Conservation (phyloP, 2,888 invertebrate genomes). For the Drosophila meridiana region DNA sequence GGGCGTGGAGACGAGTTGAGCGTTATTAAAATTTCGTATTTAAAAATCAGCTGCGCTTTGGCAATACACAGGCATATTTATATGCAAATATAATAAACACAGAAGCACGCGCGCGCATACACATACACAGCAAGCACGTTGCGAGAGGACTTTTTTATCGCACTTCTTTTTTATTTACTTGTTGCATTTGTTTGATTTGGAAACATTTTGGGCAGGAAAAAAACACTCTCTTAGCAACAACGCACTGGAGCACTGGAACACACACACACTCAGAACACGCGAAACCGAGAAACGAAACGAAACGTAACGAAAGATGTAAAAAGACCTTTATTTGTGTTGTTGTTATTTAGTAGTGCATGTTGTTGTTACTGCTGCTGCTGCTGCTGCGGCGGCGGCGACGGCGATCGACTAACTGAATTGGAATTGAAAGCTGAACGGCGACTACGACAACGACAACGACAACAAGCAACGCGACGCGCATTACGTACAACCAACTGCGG, state of each 20-base stretch:
- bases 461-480: slow-evolving; percentile 48
- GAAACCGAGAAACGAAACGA: slow-evolving; percentile 47
- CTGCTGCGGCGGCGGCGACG: slow-evolving; percentile 20
- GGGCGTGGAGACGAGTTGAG: slow-evolving; percentile 16
- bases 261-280: slow-evolving; percentile 19
- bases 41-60: slow-evolving; percentile 53
- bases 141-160: slow-evolving; percentile 29
- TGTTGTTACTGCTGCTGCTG: slow-evolving; percentile 49
- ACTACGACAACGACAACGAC: slow-evolving; percentile 59
- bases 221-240: slow-evolving; percentile 29
- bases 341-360: slow-evolving; percentile 41
- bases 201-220: slow-evolving; percentile 30
- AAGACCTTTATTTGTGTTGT: slow-evolving; percentile 27
- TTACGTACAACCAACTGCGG: slow-evolving; percentile 67
- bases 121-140: slow-evolving; percentile 10
- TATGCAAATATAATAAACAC: not conserved
- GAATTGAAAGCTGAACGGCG: slow-evolving; percentile 57
- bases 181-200: slow-evolving; percentile 54
- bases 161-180: slow-evolving; percentile 49
- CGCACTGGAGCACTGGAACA: slow-evolving; percentile 25
- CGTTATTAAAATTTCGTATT: slow-evolving; percentile 42
- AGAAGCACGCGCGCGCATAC: slow-evolving; percentile 6
- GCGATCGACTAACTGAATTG: slow-evolving; percentile 63
- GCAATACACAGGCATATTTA: slow-evolving; percentile 4
- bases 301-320: slow-evolving; percentile 59